Evolutionary conservation across 2,888 invertebrate genomes (phyloP).

Genomic region (Ypsolopha sequella): DNA sequence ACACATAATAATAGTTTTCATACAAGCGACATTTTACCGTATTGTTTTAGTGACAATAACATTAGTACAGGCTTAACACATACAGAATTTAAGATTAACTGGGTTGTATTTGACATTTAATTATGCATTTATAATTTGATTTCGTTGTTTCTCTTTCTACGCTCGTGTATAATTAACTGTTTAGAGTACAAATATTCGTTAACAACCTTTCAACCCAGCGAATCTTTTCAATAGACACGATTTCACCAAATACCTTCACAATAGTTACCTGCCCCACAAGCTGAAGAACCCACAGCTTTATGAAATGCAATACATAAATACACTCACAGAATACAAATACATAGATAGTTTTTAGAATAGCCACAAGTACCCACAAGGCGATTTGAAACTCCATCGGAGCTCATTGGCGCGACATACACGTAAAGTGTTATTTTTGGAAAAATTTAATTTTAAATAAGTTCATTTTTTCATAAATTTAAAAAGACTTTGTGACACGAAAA

Average conservation of each 20-base stretch:
- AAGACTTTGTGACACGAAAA: not conserved
- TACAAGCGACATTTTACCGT: conserved; percentile 20
- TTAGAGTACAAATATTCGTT: conserved; percentile 5
- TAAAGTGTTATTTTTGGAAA: conserved; percentile 12
- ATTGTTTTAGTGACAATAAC: conserved; percentile 59
- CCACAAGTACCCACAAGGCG: not conserved
- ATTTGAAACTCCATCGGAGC: not conserved
- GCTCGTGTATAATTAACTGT: not conserved
- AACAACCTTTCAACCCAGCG: conserved; percentile 11
- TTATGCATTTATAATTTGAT: conserved; percentile 12
- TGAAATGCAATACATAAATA: conserved; percentile 52
- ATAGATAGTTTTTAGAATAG: conserved; percentile 14
- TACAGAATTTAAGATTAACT: conserved; percentile 8
- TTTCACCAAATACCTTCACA: conserved; percentile 58
- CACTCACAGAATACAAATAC: conserved; percentile 50
- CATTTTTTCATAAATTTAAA: too few relatives aligned
- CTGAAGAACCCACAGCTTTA: conserved; percentile 66
- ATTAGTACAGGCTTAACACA: conserved; percentile 32
- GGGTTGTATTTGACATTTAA: conserved; percentile 11
- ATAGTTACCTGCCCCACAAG: conserved; percentile 68
- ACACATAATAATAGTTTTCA: not conserved
- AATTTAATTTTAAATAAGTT: not conserved
- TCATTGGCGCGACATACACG: conserved; percentile 18
- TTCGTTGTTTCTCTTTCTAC: not conserved
- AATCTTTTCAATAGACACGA: conserved; percentile 17